These are phyloP conservation scores for Hycleus phaleratus DNA, from an alignment of 1,140 invertebrate genomes.

Conservation along the genomic window DNA sequence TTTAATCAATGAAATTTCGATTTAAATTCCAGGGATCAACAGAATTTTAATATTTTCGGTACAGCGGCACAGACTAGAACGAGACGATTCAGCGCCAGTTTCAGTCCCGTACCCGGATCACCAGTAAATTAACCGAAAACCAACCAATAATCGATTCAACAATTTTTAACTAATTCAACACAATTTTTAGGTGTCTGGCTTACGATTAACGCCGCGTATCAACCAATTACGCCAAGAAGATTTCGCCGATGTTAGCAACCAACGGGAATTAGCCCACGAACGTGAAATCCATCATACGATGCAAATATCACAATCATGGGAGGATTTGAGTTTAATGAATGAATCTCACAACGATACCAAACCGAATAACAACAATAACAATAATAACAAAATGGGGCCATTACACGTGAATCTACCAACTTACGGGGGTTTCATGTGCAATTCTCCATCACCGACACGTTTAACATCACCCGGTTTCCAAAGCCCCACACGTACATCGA, in stretches of 20 bases:
- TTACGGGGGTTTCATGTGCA: slow-evolving; percentile 41
- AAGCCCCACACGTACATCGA: slow-evolving; percentile 37
- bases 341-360: slow-evolving; percentile 45
- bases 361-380: slow-evolving; percentile 3
- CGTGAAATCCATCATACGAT: slow-evolving; percentile 78
- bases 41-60: slow-evolving; percentile 53
- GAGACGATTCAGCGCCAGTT: slow-evolving; percentile 76
- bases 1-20: not conserved
- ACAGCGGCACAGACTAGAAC: slow-evolving; percentile 49
- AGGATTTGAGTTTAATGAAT: slow-evolving; percentile 71
- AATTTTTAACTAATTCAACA: not conserved
- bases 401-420: slow-evolving; percentile 40
- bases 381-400: slow-evolving; percentile 32
- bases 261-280: slow-evolving; percentile 81
- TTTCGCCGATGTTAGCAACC: slow-evolving; percentile 70
- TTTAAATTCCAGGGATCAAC: slow-evolving; percentile 27
- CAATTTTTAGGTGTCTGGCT: slow-evolving; percentile 42
- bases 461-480: slow-evolving; percentile 37
- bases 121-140: slow-evolving; percentile 38
- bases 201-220: slow-evolving; percentile 70
- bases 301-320: slow-evolving; percentile 85
- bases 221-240: slow-evolving; percentile 82
- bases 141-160: not conserved
- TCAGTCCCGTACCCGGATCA: slow-evolving; percentile 55
- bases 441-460: slow-evolving; percentile 61